Evolutionary conservation across 2,113 vertebrate species (phyloP).

Genomic region (Hoplias malabaricus): DNA sequence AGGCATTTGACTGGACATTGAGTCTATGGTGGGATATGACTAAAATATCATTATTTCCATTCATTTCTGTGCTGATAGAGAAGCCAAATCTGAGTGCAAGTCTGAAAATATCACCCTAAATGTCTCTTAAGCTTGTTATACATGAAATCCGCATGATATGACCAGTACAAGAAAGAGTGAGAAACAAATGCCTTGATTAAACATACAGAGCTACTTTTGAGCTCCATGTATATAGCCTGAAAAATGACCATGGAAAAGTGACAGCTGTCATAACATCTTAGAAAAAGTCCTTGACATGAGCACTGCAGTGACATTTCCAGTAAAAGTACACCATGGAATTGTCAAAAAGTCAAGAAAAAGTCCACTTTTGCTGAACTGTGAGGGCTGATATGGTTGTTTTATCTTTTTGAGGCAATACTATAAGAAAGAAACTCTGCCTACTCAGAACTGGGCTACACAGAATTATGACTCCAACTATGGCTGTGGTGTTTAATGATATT

Average conservation of each 20-base stretch:
- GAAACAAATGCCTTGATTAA: background rate
- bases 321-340: background rate
- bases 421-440: background rate
- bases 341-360: background rate
- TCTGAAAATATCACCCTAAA: background rate
- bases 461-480: too few relatives aligned
- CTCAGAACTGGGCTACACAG: background rate
- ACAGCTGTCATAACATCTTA: background rate
- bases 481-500: too few relatives aligned
- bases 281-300: background rate
- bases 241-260: background rate
- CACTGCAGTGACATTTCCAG: background rate
- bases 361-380: background rate
- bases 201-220: background rate
- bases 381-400: background rate
- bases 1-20: too few relatives aligned
- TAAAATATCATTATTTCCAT: background rate
- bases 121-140: background rate
- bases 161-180: background rate
- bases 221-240: background rate
- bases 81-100: too few relatives aligned
- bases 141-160: background rate
- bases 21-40: too few relatives aligned
- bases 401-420: background rate
- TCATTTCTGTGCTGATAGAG: too few relatives aligned